Evolutionary conservation across 2,888 invertebrate genomes (phyloP), one percentile per base, ranked within the genome.

Genomic region (Nomada fabriciana): DNA sequence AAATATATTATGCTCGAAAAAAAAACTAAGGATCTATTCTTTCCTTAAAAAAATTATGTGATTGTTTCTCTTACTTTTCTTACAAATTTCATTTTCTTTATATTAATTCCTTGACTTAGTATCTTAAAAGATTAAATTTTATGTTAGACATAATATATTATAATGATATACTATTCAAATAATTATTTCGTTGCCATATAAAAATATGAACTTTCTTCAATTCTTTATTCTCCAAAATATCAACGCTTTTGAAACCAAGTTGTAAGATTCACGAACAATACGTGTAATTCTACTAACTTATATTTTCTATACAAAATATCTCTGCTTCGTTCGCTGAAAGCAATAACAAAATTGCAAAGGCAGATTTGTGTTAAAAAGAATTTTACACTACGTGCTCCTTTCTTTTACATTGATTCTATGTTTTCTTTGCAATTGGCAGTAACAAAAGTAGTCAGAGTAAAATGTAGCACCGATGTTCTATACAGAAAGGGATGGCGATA

Each of bases 121-220:
- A 81, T 80, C 70, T 77, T 84, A 76, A 88, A 86, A 80, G 72
- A 79, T 84, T 79, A 76, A 76, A 82, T 77, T 71, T 88, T 80
- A 79, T 47, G 70, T 86, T 82, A 86, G 74, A 84, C 69, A 68
- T 83, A 86, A 83, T 84, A 88, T 84, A 88, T 74, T 67, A 76
- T 87, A 79, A 84, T 82, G 70, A 79, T 76, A 85, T 71, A 81
- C 74, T 84, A 81, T 68, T 81, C 79, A 82, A 84, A 88, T 75
- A 76, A 84, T 80, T 82, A 80, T 82, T 86, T 82, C 76, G 82
- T 88, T 87, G 83, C 69, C 77, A 83, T 86, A 80, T 84, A 88
- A 88, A 88, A 88, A 88, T 88, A 88, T 88, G 88, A 88, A 88
- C 78, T 88, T 83, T 83, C 63, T 76, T 80, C 80, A 76, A 79